Evolutionary conservation across 53 echinoderm and acorn worm genomes (phyloP).

Genomic region (Holothuria scabra): DNA sequence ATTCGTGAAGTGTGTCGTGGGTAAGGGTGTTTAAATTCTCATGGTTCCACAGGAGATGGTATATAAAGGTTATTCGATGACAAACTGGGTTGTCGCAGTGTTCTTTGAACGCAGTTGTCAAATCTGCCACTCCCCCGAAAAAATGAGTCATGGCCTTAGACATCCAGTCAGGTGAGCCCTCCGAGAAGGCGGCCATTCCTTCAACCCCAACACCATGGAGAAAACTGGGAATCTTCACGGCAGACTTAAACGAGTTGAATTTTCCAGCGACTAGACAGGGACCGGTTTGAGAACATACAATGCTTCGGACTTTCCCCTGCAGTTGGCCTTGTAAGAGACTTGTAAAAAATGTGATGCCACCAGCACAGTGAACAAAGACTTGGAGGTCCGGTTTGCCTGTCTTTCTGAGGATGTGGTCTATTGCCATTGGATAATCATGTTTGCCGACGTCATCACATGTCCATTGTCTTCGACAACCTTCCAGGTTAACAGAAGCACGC

Average conservation of each 20-base stretch:
- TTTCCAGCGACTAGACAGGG: slow-evolving; percentile 56
- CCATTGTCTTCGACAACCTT: slow-evolving; percentile 41
- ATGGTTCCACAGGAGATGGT: slow-evolving; percentile 70
- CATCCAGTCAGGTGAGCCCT: slow-evolving; percentile 47
- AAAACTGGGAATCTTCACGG: slow-evolving; percentile 50
- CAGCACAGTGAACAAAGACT: slow-evolving; percentile 71
- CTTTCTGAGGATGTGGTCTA: slow-evolving; percentile 58
- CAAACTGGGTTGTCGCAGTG: slow-evolving; percentile 75
- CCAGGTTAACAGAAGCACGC: slow-evolving; percentile 62
- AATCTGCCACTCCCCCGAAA: slow-evolving; percentile 47
- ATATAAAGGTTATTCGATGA: slow-evolving; percentile 75
- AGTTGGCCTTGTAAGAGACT: slow-evolving; percentile 61
- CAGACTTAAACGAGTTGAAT: slow-evolving; percentile 62
- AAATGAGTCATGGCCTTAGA: slow-evolving; percentile 43
- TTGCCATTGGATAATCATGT: slow-evolving; percentile 55
- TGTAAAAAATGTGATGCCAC: slow-evolving; percentile 59
- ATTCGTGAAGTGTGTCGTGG: slow-evolving; percentile 72
- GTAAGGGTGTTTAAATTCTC: slow-evolving; percentile 61
- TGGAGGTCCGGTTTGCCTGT: slow-evolving; percentile 59
- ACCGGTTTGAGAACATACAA: slow-evolving; percentile 67
- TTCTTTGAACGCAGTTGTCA: slow-evolving; percentile 60
- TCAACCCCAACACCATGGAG: slow-evolving; percentile 68
- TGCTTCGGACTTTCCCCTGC: slow-evolving; percentile 61
- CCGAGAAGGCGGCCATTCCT: slow-evolving; percentile 62
- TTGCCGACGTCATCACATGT: slow-evolving; percentile 59